Base-by-base conservation (phyloP, 1,140 invertebrate species). In the Coboldia fuscipes region DNA sequence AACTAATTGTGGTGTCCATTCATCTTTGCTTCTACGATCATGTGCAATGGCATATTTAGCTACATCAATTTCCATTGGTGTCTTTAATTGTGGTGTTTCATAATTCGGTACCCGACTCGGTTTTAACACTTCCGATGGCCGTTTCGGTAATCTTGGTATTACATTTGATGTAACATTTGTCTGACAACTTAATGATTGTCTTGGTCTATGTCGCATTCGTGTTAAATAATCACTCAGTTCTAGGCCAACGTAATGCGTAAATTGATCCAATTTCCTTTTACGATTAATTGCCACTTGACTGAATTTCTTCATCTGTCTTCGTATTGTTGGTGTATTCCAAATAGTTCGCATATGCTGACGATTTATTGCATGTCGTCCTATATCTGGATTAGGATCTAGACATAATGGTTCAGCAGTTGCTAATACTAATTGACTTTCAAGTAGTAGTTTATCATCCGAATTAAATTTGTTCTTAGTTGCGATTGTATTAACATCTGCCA, bases 371-470 rank as follows among this genome's bases (percentile, higher is more conserved):
- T 77, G 61, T 26, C 83, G 56, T 18, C 74, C 73, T 13, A 86
- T 71, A 16, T 75, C 64, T 4, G 81, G 80, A 43, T 80, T 72
- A 2, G 86, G 82, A 53, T 89, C 82, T 12, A 92, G 60, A 51
- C 83, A 92, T 3, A 94, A 57, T 16, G 80, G 78, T 26, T 81
- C 79, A 33, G 79, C 70, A 7, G 80, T 82, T 14, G 80, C 78
- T 41, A 83, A 62, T 13, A 92, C 65, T 33, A 92, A 52, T 43
- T 81, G 71, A 41, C 79, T 81, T 52, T 93, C 88, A 30, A 92
- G 46, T 8, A 70, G 58, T 34, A 78, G 62, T 21, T 73, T 66
- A 39, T 89, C 84, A 37, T 90, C 80, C 12, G 70, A 64, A 30
- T 71, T 74, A 73, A 73, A 81, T 14, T 69, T 67, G 18, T 62